These are phyloP conservation scores for Micromesistius poutassou DNA, from an alignment of 2,797 vertebrate species.

Conservation along the genomic window DNA sequence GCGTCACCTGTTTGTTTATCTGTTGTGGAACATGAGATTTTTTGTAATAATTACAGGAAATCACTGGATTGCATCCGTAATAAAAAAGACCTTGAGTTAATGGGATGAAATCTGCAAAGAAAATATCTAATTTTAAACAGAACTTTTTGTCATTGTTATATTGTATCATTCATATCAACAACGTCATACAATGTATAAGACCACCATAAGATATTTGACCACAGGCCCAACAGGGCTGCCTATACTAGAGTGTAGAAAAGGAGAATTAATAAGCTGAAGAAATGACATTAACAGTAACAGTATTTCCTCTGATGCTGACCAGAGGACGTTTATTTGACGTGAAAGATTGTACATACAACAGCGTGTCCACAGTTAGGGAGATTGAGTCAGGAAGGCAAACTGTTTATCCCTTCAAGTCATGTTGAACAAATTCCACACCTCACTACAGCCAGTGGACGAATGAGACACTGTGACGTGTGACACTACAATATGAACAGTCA, in stretches of 20 bases:
- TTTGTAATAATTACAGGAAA: background rate
- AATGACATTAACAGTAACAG: background rate
- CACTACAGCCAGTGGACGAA: background rate
- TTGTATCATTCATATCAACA: background rate
- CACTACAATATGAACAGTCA: background rate
- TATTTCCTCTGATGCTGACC: background rate
- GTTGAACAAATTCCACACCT: background rate
- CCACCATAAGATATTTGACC: no score
- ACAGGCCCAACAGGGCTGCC: no score
- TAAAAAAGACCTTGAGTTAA: background rate
- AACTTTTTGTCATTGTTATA: background rate
- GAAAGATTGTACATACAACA: background rate
- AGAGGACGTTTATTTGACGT: background rate
- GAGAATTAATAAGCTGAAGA: background rate
- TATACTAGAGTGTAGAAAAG: background rate
- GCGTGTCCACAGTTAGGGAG: background rate
- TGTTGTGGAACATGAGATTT: background rate
- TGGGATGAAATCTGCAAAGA: background rate
- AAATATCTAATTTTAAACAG: background rate
- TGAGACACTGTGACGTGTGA: background rate
- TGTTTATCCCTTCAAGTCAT: conserved; percentile 4
- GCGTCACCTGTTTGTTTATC: background rate
- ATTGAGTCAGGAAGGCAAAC: background rate
- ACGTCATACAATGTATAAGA: background rate
- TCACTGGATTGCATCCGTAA: background rate